These are phyloP conservation scores for Pollenia amentaria DNA, from an alignment of 2,888 invertebrate species.

Conservation along the genomic window DNA sequence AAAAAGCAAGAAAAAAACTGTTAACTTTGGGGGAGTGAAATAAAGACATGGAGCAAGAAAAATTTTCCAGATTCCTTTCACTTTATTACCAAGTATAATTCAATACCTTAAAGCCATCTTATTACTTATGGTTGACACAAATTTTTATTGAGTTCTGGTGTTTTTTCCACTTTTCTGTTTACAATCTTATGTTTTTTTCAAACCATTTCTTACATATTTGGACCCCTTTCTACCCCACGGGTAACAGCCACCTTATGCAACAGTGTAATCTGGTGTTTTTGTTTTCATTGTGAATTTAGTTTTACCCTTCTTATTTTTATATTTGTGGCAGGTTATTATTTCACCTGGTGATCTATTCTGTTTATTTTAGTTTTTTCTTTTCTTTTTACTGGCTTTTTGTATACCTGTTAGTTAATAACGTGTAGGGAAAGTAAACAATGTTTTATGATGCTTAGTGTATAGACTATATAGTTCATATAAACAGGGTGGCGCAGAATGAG, in stretches of 20 bases:
- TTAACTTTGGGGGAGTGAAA: constrained; percentile 21
- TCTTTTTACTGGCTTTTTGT: not conserved
- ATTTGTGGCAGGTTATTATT: constrained; percentile 31
- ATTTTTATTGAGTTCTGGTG: constrained; percentile 58
- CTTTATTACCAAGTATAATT: constrained; percentile 67
- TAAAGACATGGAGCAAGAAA: constrained; percentile 13
- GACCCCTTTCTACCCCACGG: not conserved
- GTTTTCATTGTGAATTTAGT: constrained; percentile 6
- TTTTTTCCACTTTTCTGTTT: constrained; percentile 10
- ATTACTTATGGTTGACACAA: constrained; percentile 69
- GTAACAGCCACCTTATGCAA: constrained; percentile 34
- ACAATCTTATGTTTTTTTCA: not conserved
- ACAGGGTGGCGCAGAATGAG: not conserved
- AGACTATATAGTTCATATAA: constrained; percentile 22
- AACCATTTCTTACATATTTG: not conserved
- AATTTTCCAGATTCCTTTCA: constrained; percentile 38
- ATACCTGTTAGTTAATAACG: constrained; percentile 57
- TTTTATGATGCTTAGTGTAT: constrained; percentile 45
- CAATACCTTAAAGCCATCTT: constrained; percentile 70
- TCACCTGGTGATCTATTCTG: constrained; percentile 53
- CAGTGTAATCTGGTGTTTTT: constrained; percentile 65
- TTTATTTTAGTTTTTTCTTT: not conserved
- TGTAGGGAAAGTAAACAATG: constrained; percentile 60
- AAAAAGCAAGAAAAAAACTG: constrained; percentile 8
- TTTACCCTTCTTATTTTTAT: constrained; percentile 9